Evolutionary conservation across 1,140 invertebrate genomes (phyloP).

Genomic region (Diabrotica undecimpunctata): DNA sequence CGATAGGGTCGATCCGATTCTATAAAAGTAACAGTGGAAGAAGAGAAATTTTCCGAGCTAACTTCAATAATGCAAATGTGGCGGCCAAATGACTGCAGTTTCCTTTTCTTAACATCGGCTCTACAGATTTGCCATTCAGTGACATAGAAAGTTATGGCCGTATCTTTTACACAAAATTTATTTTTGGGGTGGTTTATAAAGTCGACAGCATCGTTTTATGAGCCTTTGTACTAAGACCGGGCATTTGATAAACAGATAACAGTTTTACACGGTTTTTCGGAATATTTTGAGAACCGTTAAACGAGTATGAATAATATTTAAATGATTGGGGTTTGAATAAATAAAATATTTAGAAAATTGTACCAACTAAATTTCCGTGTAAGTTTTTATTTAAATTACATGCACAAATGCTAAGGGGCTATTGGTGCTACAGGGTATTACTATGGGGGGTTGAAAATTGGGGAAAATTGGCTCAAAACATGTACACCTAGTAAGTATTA

Average conservation of each 20-base stretch:
- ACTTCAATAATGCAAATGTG: conserved; percentile 2
- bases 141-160: neutral
- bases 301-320: too few relatives aligned
- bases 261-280: neutral
- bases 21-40: neutral
- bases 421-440: too few relatives aligned
- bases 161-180: conserved; percentile 1
- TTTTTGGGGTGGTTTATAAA: neutral
- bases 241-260: neutral
- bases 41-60: neutral
- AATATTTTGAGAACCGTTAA: too few relatives aligned
- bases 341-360: too few relatives aligned
- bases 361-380: too few relatives aligned
- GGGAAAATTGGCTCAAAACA: too few relatives aligned
- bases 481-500: too few relatives aligned
- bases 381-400: too few relatives aligned
- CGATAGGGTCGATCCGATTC: too few relatives aligned
- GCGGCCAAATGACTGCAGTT: conserved; percentile 1
- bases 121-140: conserved; percentile 2
- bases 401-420: too few relatives aligned
- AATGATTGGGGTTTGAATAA: too few relatives aligned
- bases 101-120: neutral
- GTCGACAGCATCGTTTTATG: neutral
- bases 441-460: too few relatives aligned
- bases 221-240: neutral